Conservation (phyloP, 2,888 invertebrate species). For the Mesorhabditis spiculigera region DNA sequence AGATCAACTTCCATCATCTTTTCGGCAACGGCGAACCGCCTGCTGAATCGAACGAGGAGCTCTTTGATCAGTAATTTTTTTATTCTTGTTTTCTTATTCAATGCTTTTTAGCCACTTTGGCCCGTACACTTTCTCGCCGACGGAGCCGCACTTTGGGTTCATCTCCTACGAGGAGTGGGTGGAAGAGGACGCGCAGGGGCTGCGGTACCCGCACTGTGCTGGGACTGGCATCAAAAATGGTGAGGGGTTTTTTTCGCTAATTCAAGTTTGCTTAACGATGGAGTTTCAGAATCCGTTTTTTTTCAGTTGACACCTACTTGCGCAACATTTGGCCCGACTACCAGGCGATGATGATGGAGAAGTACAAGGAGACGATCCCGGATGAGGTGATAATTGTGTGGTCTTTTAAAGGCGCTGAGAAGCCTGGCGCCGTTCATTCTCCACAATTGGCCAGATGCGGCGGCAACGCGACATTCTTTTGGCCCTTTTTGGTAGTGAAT, state of each 20-base stretch:
- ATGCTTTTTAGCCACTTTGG: not conserved
- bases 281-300: not conserved
- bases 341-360: not conserved
- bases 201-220: conserved; percentile 2
- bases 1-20: conserved; percentile 1
- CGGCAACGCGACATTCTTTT: too few species aligned
- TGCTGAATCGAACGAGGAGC: not conserved
- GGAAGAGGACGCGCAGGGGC: not conserved
- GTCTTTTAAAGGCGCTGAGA: too few species aligned
- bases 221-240: conserved; percentile 4
- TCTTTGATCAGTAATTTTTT: not conserved
- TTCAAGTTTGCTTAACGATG: too few species aligned
- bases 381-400: too few species aligned
- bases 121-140: not conserved
- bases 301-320: conserved; percentile 6
- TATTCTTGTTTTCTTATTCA: not conserved
- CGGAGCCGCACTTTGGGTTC: not conserved
- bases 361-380: not conserved
- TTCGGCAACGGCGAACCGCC: not conserved
- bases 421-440: too few species aligned
- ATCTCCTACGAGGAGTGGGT: conserved; percentile 1
- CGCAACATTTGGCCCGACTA: not conserved
- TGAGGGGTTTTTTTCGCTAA: not conserved
- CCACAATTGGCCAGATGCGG: too few species aligned
- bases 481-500: not conserved